Conservation (phyloP, 2,113 vertebrate genomes). For the Apaloderma vittatum region DNA sequence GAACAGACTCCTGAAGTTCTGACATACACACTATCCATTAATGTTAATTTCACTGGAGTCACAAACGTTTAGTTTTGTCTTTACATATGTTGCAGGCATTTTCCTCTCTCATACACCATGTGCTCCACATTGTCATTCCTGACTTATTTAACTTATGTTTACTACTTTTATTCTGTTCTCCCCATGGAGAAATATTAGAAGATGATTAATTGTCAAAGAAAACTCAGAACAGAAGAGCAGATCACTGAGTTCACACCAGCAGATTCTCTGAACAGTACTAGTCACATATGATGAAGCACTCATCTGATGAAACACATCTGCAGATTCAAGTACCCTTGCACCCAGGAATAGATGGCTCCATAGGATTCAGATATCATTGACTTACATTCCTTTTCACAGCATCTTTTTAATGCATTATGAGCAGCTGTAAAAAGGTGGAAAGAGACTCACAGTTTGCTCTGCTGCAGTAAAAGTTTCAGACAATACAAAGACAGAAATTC, state of each 20-base stretch:
- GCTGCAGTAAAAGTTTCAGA: neutral
- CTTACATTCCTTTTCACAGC: neutral
- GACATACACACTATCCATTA: neutral
- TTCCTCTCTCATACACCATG: neutral
- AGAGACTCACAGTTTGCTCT: neutral
- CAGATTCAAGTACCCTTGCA: neutral
- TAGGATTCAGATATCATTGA: neutral
- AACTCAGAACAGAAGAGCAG: neutral
- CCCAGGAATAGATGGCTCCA: neutral
- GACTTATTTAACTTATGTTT: neutral
- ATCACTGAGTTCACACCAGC: neutral
- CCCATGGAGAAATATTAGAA: neutral
- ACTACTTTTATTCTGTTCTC: neutral
- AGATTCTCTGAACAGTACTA: neutral
- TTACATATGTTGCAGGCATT: accelerated
- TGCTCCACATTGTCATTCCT: neutral
- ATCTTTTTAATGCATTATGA: neutral
- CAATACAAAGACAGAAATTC: neutral
- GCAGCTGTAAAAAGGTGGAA: neutral
- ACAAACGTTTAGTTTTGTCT: neutral
- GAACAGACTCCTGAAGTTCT: neutral
- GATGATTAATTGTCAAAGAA: neutral
- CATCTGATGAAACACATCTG: neutral
- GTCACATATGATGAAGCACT: neutral
- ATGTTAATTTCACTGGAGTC: neutral